Percentiles rank a stretch among this genome's conserved stretches.
These are phyloP conservation scores for Actinia equina DNA, from an alignment of 64 coral and sea anemone genomes.

Conservation along the genomic window DNA sequence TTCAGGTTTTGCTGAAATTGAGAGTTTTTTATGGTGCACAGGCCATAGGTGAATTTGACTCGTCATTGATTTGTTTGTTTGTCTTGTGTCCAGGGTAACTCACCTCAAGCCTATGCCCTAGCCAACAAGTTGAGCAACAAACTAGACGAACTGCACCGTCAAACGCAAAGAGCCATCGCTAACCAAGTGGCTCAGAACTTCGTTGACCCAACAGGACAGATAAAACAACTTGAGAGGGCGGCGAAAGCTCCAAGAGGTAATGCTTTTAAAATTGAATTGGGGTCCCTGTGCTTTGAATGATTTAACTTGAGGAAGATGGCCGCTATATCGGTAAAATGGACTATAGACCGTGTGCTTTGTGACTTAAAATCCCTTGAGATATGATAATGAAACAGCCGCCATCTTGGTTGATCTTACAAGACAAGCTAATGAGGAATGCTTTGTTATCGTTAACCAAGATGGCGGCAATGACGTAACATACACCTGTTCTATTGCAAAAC, in stretches of 20 bases:
- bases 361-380: too few species aligned
- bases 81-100: conserved; percentile 74
- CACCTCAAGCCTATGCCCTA: conserved; percentile 74
- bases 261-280: not conserved
- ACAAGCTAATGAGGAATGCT: too few species aligned
- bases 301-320: too few species aligned
- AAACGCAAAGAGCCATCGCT: conserved; percentile 69
- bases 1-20: not conserved
- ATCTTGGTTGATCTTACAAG: too few species aligned
- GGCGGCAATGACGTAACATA: too few species aligned
- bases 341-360: too few species aligned
- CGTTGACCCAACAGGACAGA: conserved; percentile 60
- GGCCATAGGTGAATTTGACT: not conserved
- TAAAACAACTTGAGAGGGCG: conserved; percentile 91
- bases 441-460: too few species aligned
- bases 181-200: conserved; percentile 89
- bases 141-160: conserved; percentile 73
- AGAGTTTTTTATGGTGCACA: too few species aligned
- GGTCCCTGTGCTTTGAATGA: too few species aligned
- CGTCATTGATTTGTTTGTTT: not conserved
- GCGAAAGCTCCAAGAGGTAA: conserved; percentile 75
- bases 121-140: conserved; percentile 66
- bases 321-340: too few species aligned
- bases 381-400: too few species aligned
- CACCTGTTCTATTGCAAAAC: too few species aligned